Evolutionary conservation across 2,888 invertebrate species (phyloP).

Genomic region (Drosophila helvetica): DNA sequence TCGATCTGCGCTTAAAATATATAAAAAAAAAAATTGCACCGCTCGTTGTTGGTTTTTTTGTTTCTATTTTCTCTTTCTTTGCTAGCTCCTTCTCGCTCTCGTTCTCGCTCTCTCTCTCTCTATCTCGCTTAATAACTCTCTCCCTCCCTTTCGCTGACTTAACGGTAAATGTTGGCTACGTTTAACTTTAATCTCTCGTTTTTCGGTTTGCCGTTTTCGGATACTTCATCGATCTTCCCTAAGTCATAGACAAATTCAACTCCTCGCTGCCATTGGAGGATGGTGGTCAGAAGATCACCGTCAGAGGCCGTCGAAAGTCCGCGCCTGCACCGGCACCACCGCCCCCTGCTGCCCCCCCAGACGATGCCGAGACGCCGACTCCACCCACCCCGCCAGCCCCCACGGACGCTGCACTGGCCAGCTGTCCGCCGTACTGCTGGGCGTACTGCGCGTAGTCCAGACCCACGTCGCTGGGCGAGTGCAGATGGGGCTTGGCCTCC

Average conservation of each 20-base stretch:
- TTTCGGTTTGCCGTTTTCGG: conserved; percentile 29
- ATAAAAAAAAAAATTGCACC: conserved; percentile 75
- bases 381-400: conserved; percentile 44
- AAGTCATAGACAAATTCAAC: conserved; percentile 82
- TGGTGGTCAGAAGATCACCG: conserved; percentile 84
- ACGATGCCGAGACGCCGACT: conserved; percentile 39
- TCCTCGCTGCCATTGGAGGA: conserved; percentile 81
- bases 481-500: conserved; percentile 81
- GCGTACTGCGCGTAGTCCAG: conserved; percentile 82
- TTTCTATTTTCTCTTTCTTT: conserved; percentile 12
- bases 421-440: conserved; percentile 77
- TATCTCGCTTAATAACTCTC: conserved; percentile 11
- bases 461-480: conserved; percentile 82
- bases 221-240: conserved; percentile 28
- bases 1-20: conserved; percentile 75
- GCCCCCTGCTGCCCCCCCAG: conserved; percentile 44
- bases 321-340: conserved; percentile 67
- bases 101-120: neutral
- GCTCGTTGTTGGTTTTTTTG: conserved; percentile 73
- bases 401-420: conserved; percentile 63
- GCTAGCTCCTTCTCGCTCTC: conserved; percentile 13
- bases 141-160: conserved; percentile 46
- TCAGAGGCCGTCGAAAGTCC: conserved; percentile 83
- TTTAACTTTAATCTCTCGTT: conserved; percentile 77
- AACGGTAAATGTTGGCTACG: conserved; percentile 74